phyloP scores from a whole-genome alignment of 1,140 invertebrate genomes.

The Bombus difficillimus region DNA sequence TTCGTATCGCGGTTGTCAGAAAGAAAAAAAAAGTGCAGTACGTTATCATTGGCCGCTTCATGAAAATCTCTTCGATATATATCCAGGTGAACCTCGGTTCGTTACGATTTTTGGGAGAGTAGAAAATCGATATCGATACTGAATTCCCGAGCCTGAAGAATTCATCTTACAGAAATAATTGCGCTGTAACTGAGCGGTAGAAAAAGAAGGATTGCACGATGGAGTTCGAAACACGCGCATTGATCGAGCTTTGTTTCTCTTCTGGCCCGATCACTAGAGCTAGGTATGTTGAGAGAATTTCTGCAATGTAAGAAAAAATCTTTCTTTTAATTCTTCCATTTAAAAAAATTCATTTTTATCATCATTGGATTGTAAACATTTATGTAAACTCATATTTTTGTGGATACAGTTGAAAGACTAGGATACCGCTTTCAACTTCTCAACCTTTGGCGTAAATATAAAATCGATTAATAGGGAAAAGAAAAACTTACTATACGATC shows the following conservation, averaged over 20 bases:
- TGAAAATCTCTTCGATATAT: not conserved
- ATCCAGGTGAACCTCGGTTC: constrained; percentile 39
- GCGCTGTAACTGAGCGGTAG: too few relatives aligned
- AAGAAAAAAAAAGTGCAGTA: not conserved
- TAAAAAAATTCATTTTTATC: not conserved
- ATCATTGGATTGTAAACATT: not conserved
- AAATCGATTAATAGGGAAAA: not conserved
- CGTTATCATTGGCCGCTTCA: not conserved
- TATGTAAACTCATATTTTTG: not conserved
- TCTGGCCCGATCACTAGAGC: constrained; percentile 69
- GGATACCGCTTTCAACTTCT: not conserved
- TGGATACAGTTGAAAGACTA: too few relatives aligned
- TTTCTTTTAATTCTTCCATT: too few relatives aligned
- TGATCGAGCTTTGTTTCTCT: constrained; percentile 75
- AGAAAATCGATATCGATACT: constrained; percentile 53
- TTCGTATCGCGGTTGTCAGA: not conserved
- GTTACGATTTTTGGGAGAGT: constrained; percentile 47
- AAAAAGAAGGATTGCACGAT: constrained; percentile 50
- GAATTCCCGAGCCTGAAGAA: not conserved
- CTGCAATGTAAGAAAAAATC: too few relatives aligned
- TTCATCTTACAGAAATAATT: not conserved
- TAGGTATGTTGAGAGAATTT: constrained; percentile 64
- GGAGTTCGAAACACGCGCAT: constrained; percentile 75
- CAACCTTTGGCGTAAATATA: not conserved
- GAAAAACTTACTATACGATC: not conserved